Base-by-base conservation (phyloP, 2,113 vertebrate species). In the Tympanuchus pallidicinctus region DNA sequence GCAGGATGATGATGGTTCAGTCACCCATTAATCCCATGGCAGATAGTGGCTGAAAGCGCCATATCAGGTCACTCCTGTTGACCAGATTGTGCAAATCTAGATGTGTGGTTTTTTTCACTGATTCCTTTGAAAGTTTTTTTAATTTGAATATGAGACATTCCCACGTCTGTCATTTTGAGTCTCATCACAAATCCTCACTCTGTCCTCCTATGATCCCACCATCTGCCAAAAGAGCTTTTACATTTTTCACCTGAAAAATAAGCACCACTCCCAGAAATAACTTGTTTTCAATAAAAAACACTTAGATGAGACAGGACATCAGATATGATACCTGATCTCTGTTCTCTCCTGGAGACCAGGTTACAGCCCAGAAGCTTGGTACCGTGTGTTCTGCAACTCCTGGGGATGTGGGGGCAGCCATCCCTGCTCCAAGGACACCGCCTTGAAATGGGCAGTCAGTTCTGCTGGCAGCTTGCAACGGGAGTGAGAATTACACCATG, bases 1-100 rank as follows among this genome's bases (percentile, higher is more conserved):
- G 86, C 92, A 94, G 80, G 82, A 95, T 88, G 90, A 94, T 90
- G 90, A 95, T 93, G 73, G 76, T 89, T 94, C 96, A 90, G 56
- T 96, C 94, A 95, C 38, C 83, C 92, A 92, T 77, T 96, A 96
- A 96, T 88, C 72, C 90, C 48, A 67, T 27, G n/a, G 86, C 60
- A 79, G 77, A 91, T 92, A 95, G 92, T 86, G 88, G 76, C 70
- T 96, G 89, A 88, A 96, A 96, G 38, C 86, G 86, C 25, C 61
- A 81, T 73, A 78, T 88, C 90, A 95, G 90, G 86, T 93, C 90
- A 92, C 57, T 92, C 65, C 67, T 90, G 61, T 90, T 94, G 80
- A 83, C 76, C 86, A 94, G 92, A 93, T 83, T 94, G 88, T 88
- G 60, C 47, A 96, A 91, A 95, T 88, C 86, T 92, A 9, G 70